Evolutionary conservation across 2,797 vertebrate species (phyloP), one percentile per base, ranked within the genome.

Genomic region (Lycodopsis pacificus): DNA sequence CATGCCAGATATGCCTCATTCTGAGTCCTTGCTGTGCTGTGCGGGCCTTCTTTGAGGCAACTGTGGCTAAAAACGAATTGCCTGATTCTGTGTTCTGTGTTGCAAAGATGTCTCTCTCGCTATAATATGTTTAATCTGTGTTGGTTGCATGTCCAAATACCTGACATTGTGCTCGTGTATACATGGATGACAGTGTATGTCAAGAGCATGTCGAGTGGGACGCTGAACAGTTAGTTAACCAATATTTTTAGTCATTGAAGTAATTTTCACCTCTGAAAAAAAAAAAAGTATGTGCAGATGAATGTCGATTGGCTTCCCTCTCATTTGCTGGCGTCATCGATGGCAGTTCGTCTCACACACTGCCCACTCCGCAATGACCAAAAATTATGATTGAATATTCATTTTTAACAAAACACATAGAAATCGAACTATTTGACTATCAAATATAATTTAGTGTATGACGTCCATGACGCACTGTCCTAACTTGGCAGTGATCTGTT

Each of bases 11-110:
- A 66, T 76, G 56, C 48, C 40, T 74, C 34, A 76, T 74, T 85
- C 73, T 84, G 86, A 92, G 92, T 71, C 81, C 89, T 40, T 61
- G 89, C 38, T 61, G 63, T 54, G 27, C 40, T 48, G 71, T 51
- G 70, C 76, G 82, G 66, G 67, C 76, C 70, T 82, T 79, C 79
- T 86, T 84, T 84, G 57, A 76, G 68, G 77, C 65, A 15, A 58
- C 71, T 73, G 66, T 77, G 66, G 77, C 65, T 53, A 61, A 80
- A 80, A 73, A 75, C 79, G 51, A 79, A 78, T 76, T 81, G 76
- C 48, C 48, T 68, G 14, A 12, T 58, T 65, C 17, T 75, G 4
- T 78, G 38, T 76, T 11, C 36, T 48, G 36, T 76, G 27, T 62
- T 67, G 56, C 68, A 74, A 44, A 34, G 61, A 34, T 72, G 65